Evolutionary conservation across 2,888 invertebrate genomes (phyloP).

Genomic region (Lepidonotus clava): DNA sequence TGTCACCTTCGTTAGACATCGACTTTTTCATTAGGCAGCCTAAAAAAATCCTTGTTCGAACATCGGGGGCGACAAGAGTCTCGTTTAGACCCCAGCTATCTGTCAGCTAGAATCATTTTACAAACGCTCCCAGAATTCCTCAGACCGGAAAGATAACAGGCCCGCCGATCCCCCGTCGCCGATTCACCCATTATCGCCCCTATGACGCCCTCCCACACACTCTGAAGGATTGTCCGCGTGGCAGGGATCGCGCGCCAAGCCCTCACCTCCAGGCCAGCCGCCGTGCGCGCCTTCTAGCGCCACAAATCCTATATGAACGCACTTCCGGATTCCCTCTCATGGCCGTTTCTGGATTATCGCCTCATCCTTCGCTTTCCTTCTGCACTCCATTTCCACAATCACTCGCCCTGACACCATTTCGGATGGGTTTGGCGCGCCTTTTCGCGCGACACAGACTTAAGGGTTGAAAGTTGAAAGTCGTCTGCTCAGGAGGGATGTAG

Average conservation of each 20-base stretch:
- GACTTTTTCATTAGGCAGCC: no score
- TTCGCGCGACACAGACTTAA: not conserved
- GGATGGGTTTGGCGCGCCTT: not conserved
- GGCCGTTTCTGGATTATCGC: not conserved
- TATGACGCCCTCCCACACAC: not conserved
- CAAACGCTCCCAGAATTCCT: not conserved
- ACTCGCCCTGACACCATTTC: not conserved
- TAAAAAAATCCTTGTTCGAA: not conserved
- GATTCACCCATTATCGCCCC: constrained; percentile 34
- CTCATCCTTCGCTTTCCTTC: not conserved
- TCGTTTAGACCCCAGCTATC: not conserved
- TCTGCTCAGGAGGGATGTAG: no score
- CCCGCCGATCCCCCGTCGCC: constrained; percentile 9
- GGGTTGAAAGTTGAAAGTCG: not conserved
- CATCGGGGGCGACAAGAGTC: not conserved
- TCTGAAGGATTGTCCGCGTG: not conserved
- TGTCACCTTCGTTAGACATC: no score
- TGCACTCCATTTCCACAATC: not conserved
- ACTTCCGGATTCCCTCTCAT: not conserved
- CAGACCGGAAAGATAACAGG: constrained; percentile 40
- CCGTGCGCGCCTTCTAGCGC: not conserved
- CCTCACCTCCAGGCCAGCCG: not conserved
- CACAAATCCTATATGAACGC: not conserved
- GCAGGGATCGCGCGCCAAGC: not conserved
- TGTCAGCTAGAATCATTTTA: constrained; percentile 12